These are phyloP conservation scores for Eubasilissa splendida DNA, from an alignment of 2,888 invertebrate species.

Conservation along the genomic window DNA sequence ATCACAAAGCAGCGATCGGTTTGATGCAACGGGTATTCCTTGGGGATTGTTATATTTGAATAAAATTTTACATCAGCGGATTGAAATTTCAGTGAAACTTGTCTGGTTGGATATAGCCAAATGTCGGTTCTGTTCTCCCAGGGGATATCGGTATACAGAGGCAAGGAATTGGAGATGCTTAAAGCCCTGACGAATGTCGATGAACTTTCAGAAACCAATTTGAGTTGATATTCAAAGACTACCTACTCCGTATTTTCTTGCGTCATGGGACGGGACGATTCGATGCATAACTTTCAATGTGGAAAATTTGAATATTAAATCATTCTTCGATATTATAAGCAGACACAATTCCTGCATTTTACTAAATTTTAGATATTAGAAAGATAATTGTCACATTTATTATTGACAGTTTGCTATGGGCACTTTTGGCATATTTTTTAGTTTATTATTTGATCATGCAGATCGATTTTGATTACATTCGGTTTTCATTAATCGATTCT, in stretches of 20 bases:
- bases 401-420: no score
- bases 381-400: no score
- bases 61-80: slow-evolving; percentile 54
- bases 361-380: no score
- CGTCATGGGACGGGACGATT: no score
- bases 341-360: no score
- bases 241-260: not conserved
- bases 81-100: slow-evolving; percentile 55
- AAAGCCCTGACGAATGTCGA: slow-evolving; percentile 51
- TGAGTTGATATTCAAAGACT: slow-evolving; percentile 1
- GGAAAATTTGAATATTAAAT: no score
- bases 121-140: slow-evolving; percentile 40
- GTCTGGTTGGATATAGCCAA: slow-evolving; percentile 41
- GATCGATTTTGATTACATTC: no score
- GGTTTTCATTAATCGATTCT: no score
- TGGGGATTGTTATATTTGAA: slow-evolving; percentile 49
- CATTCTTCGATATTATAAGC: no score
- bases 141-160: slow-evolving; percentile 11
- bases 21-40: slow-evolving; percentile 38
- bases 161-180: slow-evolving; percentile 29
- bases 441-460: no score
- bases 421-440: no score
- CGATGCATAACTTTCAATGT: no score
- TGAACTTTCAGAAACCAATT: slow-evolving; percentile 49
- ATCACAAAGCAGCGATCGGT: slow-evolving; percentile 32